A percentile compares a stretch with the other conserved stretches of the same genome.
phyloP scores from a whole-genome alignment of 2,113 vertebrate species.

The Manacus vitellinus region DNA sequence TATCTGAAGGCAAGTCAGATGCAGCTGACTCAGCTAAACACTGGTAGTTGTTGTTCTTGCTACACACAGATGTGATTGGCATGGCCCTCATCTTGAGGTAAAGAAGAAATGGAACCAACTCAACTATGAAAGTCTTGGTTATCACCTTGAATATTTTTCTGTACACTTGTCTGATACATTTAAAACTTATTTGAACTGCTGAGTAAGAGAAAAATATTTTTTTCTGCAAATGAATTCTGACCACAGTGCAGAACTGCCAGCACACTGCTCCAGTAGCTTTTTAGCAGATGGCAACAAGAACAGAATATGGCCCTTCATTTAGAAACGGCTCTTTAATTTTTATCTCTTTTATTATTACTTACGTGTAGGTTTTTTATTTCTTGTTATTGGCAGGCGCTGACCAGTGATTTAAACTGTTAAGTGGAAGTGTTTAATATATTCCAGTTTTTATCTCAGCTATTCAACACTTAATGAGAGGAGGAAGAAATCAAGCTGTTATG shows the following conservation, averaged over 20 bases:
- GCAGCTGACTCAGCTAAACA: constrained; percentile 29
- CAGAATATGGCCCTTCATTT: not conserved
- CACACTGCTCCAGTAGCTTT: not conserved
- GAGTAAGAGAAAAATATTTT: not conserved
- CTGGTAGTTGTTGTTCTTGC: not conserved
- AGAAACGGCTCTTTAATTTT: constrained; percentile 55
- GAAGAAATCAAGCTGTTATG: constrained; percentile 40
- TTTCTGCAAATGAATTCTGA: not conserved
- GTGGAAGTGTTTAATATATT: constrained; percentile 38
- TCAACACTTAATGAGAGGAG: constrained; percentile 29
- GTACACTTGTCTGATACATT: not conserved
- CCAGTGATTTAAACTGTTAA: constrained; percentile 30
- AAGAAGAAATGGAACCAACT: not conserved
- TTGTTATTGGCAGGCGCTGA: constrained; percentile 31
- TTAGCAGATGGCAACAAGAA: not conserved
- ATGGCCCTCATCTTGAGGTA: not conserved
- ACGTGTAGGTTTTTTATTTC: constrained; percentile 1
- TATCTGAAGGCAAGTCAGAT: not conserved
- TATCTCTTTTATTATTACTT: constrained; percentile 44
- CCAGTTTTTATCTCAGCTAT: constrained; percentile 37
- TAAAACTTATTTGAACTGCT: not conserved
- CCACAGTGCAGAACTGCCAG: not conserved
- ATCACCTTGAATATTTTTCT: constrained; percentile 4
- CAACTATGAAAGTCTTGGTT: not conserved
- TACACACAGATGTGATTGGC: not conserved